Evolutionary conservation across 2,113 vertebrate species (phyloP), one percentile per base, ranked within the genome.

Genomic region (Rhynchomys soricoides): DNA sequence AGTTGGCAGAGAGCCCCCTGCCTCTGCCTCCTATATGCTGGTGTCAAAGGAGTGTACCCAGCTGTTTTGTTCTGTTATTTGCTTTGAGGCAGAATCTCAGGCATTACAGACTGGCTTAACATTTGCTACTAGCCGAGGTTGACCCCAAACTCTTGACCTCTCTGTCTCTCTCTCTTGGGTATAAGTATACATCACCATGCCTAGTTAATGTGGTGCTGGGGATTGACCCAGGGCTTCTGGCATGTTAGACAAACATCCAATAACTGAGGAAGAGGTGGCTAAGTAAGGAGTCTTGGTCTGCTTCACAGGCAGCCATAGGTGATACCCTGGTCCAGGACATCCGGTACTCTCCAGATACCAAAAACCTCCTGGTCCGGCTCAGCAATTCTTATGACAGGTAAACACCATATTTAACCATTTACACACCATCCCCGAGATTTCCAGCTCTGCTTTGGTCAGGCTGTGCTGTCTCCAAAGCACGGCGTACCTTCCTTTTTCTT

Each of bases 341-440:
- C 48, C 96, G 92, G 77, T 98, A 99, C 62, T 99, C 98, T 93
- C 96, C 97, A 43, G 98, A 97, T 34, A 99, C 98, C 4, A 98
- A 97, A 77, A 99, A 99, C 1, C 98, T 99, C 50, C 85, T 99
- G 19, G 97, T 99, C 88, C 97, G 99, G 70, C 98, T 99, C 94
- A 98, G 98, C 89, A 99, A 99, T 95, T 96, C 96, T 81, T 99
- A 99, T 2, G 97, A 98, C 97, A 99, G 99, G 99, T 99, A 94
- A 40, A 7, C 8, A 3, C 12, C 0, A 2, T 26, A 31, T 83
- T 82, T n/a, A 4, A 22, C 57, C 37, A 50, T 0, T 87, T 34
- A 10, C 52, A 45, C 0, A 0, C 59, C 73, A 48, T 40, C 48
- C 16, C n/a, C 45, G 81, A n/a, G 26, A 15, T 52, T 55, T 50